A percentile compares a stretch with the other conserved stretches of the same genome.
phyloP scores from a whole-genome alignment of 2,797 vertebrate species.

The Rhinophrynus dorsalis region DNA sequence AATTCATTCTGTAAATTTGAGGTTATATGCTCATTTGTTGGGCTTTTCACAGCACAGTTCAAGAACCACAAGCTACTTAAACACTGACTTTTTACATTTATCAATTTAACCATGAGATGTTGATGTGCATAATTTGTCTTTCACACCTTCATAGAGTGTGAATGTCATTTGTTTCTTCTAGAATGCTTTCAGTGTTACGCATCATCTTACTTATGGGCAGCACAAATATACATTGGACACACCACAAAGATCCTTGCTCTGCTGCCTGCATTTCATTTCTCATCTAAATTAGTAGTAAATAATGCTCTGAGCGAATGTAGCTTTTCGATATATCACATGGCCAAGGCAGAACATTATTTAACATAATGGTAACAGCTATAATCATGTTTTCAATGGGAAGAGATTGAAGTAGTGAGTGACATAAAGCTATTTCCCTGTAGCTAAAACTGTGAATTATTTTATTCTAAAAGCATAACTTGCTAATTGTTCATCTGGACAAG shows the following conservation, averaged over 20 bases:
- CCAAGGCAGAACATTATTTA: constrained; percentile 13
- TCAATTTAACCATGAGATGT: constrained; percentile 21
- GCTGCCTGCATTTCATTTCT: constrained; percentile 30
- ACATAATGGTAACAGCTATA: constrained; percentile 4
- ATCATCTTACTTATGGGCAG: constrained; percentile 40
- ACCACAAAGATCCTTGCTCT: constrained; percentile 31
- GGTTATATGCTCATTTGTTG: constrained; percentile 5
- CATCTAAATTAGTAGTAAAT: constrained; percentile 26
- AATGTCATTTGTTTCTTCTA: constrained; percentile 41
- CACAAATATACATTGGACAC: constrained; percentile 48
- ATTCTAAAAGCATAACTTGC: no score
- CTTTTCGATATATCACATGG: not conserved
- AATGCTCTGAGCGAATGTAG: constrained; percentile 21
- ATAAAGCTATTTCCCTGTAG: no score
- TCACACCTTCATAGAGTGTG: constrained; percentile 47
- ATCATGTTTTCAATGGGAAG: no score
- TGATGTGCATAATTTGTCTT: constrained; percentile 46
- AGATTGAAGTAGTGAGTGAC: no score
- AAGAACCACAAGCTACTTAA: constrained; percentile 30
- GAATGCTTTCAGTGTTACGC: constrained; percentile 29
- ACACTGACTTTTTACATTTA: constrained; percentile 30
- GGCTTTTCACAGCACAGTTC: constrained; percentile 18
- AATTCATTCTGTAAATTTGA: constrained; percentile 24
- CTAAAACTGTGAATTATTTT: no score
- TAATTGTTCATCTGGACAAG: no score